Evolutionary conservation across 2,888 invertebrate genomes (phyloP).

Genomic region (Drosophila koepferae): DNA sequence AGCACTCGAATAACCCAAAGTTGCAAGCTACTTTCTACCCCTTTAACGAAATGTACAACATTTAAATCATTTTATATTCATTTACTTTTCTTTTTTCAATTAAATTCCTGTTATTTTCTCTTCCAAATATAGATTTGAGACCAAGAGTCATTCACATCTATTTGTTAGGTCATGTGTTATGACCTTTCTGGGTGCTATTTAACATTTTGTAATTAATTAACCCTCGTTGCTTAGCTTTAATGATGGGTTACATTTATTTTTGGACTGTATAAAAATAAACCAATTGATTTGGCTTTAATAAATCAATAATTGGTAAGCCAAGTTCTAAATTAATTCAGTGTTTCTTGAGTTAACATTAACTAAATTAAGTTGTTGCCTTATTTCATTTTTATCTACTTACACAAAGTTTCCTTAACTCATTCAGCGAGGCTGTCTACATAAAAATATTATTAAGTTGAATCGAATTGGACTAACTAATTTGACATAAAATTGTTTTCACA

Average conservation of each 20-base stretch:
- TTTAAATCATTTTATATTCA: constrained; percentile 43
- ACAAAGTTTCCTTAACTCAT: too few relatives aligned
- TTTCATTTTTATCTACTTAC: too few relatives aligned
- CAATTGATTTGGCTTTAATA: not conserved
- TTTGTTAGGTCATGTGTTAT: not conserved
- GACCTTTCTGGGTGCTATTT: not conserved
- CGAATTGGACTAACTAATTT: too few relatives aligned
- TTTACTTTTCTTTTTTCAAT: not conserved
- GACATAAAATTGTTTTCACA: too few relatives aligned
- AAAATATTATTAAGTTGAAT: too few relatives aligned
- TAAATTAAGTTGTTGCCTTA: not conserved
- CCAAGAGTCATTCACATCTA: not conserved
- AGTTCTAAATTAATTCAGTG: not conserved
- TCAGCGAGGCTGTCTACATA: too few relatives aligned
- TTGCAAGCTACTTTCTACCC: constrained; percentile 3
- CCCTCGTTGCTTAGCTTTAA: not conserved
- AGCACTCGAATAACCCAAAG: not conserved
- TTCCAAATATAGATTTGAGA: not conserved
- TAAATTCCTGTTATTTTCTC: not conserved
- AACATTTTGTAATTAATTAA: not conserved
- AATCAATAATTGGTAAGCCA: not conserved
- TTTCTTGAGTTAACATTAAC: not conserved
- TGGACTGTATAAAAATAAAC: not conserved
- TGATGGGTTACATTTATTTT: not conserved
- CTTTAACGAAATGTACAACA: constrained; percentile 1